Conservation (phyloP, 2,888 invertebrate genomes). For the Morinoia aosen region DNA sequence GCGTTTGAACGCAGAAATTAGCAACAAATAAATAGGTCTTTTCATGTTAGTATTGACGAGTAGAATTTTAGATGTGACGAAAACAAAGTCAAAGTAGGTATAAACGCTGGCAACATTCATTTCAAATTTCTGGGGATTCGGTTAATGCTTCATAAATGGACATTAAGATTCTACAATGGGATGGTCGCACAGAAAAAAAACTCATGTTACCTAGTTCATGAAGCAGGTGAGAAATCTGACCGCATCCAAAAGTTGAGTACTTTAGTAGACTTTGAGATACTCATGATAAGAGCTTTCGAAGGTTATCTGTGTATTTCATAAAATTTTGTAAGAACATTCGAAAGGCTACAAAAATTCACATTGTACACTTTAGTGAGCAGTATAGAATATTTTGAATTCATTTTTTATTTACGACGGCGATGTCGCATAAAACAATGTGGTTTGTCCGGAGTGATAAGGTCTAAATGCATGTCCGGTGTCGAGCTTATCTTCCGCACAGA, state of each 20-base stretch:
- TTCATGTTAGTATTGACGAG: no score
- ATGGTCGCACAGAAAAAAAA: no score
- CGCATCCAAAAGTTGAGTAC: neutral
- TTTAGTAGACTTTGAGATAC: neutral
- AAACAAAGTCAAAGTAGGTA: no score
- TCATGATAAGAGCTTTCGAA: neutral
- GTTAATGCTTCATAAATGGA: no score
- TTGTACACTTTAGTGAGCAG: neutral
- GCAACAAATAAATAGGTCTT: no score
- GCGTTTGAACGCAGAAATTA: no score
- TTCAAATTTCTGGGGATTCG: no score
- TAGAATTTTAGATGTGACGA: no score
- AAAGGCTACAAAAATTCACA: neutral
- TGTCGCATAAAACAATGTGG: constrained; percentile 39
- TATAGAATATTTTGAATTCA: neutral
- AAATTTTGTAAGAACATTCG: neutral
- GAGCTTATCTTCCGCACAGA: neutral
- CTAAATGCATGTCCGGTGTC: constrained; percentile 46
- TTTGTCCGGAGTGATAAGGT: constrained; percentile 36
- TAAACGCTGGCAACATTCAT: no score
- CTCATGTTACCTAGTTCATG: no score
- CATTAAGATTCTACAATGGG: no score
- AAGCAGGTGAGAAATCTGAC: no score
- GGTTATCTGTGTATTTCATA: neutral
- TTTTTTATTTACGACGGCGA: constrained; percentile 16